phyloP scores from a whole-genome alignment of 2,888 invertebrate species.

The Abscondita cerata region DNA sequence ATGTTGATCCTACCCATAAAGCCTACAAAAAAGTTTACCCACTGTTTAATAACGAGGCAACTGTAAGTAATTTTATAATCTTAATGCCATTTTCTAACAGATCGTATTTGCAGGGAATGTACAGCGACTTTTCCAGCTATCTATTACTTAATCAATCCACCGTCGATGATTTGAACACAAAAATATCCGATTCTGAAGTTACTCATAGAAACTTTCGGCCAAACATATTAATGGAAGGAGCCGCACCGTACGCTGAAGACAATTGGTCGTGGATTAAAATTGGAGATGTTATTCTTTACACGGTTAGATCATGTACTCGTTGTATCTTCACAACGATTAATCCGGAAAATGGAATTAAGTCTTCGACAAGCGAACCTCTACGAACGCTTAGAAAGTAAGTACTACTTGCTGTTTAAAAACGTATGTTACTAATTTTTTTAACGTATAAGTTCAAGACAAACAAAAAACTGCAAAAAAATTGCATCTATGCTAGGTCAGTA shows the following conservation, averaged over 20 bases:
- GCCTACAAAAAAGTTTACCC: not conserved
- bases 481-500: too few species aligned
- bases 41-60: not conserved
- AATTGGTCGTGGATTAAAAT: constrained; percentile 66
- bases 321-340: constrained; percentile 59
- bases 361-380: constrained; percentile 60
- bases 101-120: not conserved
- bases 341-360: constrained; percentile 59
- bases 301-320: constrained; percentile 66
- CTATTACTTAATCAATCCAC: constrained; percentile 63
- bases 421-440: not conserved
- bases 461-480: too few species aligned
- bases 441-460: not conserved
- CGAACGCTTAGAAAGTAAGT: constrained; percentile 63
- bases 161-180: constrained; percentile 61
- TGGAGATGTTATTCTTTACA: constrained; percentile 60
- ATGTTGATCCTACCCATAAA: not conserved
- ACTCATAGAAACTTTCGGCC: constrained; percentile 63
- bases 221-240: constrained; percentile 63
- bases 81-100: not conserved
- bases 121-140: constrained; percentile 61
- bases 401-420: too few species aligned
- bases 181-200: constrained; percentile 55
- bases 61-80: not conserved
- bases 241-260: constrained; percentile 61